These are phyloP conservation scores for Volucella bombylans DNA, from an alignment of 2,888 invertebrate species.

Conservation along the genomic window DNA sequence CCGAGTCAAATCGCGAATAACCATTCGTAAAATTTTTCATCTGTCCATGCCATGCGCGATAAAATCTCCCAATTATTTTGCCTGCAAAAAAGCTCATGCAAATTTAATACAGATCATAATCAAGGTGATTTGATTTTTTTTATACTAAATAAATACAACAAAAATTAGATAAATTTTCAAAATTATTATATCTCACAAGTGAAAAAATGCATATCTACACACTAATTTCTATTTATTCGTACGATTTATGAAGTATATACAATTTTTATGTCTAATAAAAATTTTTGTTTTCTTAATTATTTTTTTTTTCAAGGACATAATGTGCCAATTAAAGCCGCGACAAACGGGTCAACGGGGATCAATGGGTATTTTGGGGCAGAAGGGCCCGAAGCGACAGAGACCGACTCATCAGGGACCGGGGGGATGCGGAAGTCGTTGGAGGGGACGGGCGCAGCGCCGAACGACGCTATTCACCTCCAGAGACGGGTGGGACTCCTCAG, in stretches of 20 bases:
- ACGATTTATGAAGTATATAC: background rate
- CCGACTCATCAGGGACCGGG: conserved; percentile 83
- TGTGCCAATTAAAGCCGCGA: conserved; percentile 83
- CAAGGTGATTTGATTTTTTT: conserved; percentile 78
- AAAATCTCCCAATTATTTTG: conserved; percentile 83
- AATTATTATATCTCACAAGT: conserved; percentile 59
- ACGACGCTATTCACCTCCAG: conserved; percentile 99
- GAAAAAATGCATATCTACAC: conserved; percentile 12
- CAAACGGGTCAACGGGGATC: conserved; percentile 82
- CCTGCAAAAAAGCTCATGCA: conserved; percentile 82
- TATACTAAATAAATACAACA: conserved; percentile 3
- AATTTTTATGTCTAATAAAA: conserved; percentile 5
- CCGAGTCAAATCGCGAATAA: conserved; percentile 78
- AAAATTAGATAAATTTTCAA: conserved; percentile 8
- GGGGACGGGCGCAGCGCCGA: conserved; percentile 96
- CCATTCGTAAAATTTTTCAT: conserved; percentile 80
- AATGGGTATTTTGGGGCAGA: conserved; percentile 83
- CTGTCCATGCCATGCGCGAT: conserved; percentile 83
- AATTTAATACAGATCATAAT: conserved; percentile 82
- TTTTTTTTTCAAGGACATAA: conserved; percentile 80
- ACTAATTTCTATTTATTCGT: background rate
- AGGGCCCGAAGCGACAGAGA: conserved; percentile 83
- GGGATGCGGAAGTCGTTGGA: conserved; percentile 86
- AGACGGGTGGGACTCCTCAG: conserved; percentile 99
- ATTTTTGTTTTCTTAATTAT: conserved; percentile 31